Base-by-base conservation (phyloP, 2,797 vertebrate genomes). In the Oreochromis grahami region DNA sequence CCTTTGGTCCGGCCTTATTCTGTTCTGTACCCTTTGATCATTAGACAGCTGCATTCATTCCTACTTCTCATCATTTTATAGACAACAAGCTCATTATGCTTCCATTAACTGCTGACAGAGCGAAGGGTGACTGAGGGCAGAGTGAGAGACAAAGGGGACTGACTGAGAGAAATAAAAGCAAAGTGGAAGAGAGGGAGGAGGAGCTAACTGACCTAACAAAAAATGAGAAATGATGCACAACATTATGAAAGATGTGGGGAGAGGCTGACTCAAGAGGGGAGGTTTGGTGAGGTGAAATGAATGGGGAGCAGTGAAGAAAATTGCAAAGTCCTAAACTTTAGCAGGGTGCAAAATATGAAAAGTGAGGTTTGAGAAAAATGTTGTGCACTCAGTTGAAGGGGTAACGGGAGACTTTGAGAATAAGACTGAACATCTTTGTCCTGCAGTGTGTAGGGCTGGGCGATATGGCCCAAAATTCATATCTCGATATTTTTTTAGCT, bases 21-120 rank as follows among this genome's bases (percentile, higher is more conserved):
- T 86, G 65, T 45, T 78, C 34, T 60, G 5, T 19, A 34, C 84
- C 80, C 87, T 92, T 90, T 90, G 88, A 90, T 93, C 91, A 87
- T 90, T 83, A 86, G 60, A 76, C 88, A 79, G 84, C 83, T 90
- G 72, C 70, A 86, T 86, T 88, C 81, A 80, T 86, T 88, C 84
- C 55, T 80, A 24, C 85, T 83, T 74, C 74, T 88, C 87, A 84
- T 93, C 87, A 88, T 82, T 90, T 91, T 85, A 87, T 82, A 84
- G 81, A 92, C 88, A 91, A 93, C 80, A 88, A 89, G 89, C 90
- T 94, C 90, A 92, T 95, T 94, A 94, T 87, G 84, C 80, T 84
- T 85, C 82, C 86, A 90, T 92, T 90, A 92, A 87, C 82, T 91
- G 85, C 91, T 93, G 92, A 94, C 87, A 34, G 90, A 85, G 90